phyloP scores from a whole-genome alignment of 2,113 vertebrate genomes.

The Eulacestoma nigropectus region DNA sequence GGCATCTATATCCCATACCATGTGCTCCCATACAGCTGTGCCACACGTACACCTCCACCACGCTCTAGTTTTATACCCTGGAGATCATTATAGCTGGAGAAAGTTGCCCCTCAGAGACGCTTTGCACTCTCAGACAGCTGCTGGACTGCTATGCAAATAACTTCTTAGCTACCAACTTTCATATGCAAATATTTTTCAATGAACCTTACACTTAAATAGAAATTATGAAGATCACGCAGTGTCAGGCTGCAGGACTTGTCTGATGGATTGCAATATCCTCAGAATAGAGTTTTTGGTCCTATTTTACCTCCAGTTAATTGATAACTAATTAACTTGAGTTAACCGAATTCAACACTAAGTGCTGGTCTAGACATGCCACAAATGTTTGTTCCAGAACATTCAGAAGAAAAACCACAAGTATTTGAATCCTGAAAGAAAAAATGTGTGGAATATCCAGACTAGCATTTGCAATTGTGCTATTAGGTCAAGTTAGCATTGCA shows the following conservation, averaged over 20 bases:
- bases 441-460: slow-evolving; percentile 19
- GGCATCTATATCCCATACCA: fast-evolving
- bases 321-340: slow-evolving; percentile 61
- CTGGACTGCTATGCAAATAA: neutral
- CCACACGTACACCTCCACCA: neutral
- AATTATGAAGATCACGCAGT: neutral
- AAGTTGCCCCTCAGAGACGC: neutral
- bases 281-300: neutral
- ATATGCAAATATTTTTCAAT: neutral
- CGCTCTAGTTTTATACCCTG: fast-evolving
- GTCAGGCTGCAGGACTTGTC: neutral
- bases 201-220: neutral
- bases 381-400: slow-evolving; percentile 47
- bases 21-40: fast-evolving
- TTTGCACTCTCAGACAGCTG: neutral
- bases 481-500: neutral
- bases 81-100: neutral
- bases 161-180: neutral
- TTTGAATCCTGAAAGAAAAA: slow-evolving; percentile 29
- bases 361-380: slow-evolving; percentile 55
- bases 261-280: neutral
- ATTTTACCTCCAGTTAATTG: slow-evolving; percentile 47
- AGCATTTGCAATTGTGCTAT: slow-evolving; percentile 16
- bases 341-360: neutral
- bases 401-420: slow-evolving; percentile 50